Conservation (phyloP, 37 sponge, comb jelly and placozoan genomes). For the Chondrosia reniformis region DNA sequence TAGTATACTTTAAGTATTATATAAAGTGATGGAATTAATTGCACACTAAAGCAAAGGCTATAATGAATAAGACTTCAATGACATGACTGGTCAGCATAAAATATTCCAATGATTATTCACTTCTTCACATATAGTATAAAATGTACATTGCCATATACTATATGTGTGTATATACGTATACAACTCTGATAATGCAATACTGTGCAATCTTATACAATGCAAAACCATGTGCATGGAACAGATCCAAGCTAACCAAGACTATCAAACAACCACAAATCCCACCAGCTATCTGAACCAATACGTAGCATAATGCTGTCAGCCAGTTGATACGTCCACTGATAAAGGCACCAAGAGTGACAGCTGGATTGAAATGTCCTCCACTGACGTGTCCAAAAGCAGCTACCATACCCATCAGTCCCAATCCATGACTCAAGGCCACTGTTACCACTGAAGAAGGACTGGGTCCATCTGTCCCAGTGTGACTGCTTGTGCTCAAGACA, state of each 20-base stretch:
- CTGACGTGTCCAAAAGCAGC: constrained; percentile 36
- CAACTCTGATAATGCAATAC: too few relatives aligned
- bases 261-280: constrained; percentile 42
- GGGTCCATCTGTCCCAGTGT: background rate
- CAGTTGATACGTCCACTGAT: constrained; percentile 50
- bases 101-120: too few relatives aligned
- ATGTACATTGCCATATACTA: too few relatives aligned
- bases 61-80: too few relatives aligned
- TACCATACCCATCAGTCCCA: constrained; percentile 39
- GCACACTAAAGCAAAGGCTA: too few relatives aligned
- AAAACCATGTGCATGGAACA: too few relatives aligned
- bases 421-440: constrained; percentile 32
- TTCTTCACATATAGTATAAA: too few relatives aligned
- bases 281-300: constrained; percentile 48
- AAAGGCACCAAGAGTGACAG: constrained; percentile 55
- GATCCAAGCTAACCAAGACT: constrained; percentile 54
- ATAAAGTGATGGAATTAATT: too few relatives aligned
- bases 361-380: constrained; percentile 71
- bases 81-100: too few relatives aligned
- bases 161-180: too few relatives aligned
- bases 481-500: constrained; percentile 8
- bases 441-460: background rate
- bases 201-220: too few relatives aligned
- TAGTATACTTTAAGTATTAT: too few relatives aligned
- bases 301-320: constrained; percentile 26